Conservation (phyloP, 2,888 invertebrate species). For the Erebia epiphron region DNA sequence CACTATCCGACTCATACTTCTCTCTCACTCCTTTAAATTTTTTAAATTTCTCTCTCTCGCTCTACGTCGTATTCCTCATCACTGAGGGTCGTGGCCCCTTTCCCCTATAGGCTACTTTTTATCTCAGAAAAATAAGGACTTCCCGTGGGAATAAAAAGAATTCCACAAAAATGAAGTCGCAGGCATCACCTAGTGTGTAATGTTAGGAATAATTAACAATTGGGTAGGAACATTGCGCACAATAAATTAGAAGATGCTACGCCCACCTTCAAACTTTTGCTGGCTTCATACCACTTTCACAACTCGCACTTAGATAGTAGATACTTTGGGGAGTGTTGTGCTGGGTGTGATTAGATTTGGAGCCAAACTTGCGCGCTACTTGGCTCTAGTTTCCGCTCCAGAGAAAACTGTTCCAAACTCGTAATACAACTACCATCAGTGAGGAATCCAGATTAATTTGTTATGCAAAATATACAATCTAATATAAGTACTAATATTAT, state of each 20-base stretch:
- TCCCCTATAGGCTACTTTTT: no score
- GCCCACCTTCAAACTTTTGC: conserved; percentile 7
- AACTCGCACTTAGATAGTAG: conserved; percentile 13
- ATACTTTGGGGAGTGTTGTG: conserved; percentile 18
- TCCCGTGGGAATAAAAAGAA: no score
- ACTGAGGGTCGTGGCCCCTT: no score
- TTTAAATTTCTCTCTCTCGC: no score
- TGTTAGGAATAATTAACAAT: not conserved
- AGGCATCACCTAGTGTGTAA: no score
- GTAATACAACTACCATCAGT: conserved; percentile 17
- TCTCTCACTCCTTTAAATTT: no score
- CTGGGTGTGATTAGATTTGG: conserved; percentile 23
- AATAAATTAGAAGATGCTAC: not conserved
- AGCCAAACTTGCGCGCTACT: conserved; percentile 18
- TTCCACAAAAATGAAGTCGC: no score
- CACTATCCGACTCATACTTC: no score
- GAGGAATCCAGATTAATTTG: conserved; percentile 8
- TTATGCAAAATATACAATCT: conserved; percentile 7
- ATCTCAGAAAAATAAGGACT: no score
- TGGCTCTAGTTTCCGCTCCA: conserved; percentile 10
- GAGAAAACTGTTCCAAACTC: conserved; percentile 21
- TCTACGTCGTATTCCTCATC: no score
- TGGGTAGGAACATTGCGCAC: not conserved
- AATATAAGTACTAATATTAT: no score
- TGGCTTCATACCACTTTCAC: conserved; percentile 13